phyloP scores from a whole-genome alignment of 2,113 vertebrate species.

The Scortum barcoo region DNA sequence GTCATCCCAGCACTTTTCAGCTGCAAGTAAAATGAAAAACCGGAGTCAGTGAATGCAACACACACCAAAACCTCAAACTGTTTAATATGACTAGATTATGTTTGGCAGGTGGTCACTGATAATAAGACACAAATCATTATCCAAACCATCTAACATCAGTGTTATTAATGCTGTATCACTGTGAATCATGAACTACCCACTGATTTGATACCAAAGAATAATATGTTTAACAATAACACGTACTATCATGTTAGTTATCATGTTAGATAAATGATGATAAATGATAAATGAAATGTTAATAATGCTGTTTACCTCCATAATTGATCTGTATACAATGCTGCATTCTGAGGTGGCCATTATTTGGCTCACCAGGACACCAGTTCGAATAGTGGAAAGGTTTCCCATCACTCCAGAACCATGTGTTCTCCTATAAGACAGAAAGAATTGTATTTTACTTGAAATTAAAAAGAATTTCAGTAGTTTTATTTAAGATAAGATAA shows the following conservation, averaged over 20 bases:
- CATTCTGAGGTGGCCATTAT: rapidly evolving
- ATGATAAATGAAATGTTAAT: too few relatives aligned
- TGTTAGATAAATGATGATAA: too few relatives aligned
- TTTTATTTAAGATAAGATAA: neutral
- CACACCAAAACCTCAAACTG: neutral
- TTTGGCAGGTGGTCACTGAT: too few relatives aligned
- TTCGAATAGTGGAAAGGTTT: neutral
- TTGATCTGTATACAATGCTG: neutral
- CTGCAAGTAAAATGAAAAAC: neutral
- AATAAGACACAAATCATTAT: neutral
- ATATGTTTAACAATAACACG: too few relatives aligned
- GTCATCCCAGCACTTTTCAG: neutral
- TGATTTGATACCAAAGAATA: too few relatives aligned
- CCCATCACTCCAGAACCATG: slow-evolving; percentile 2
- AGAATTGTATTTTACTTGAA: neutral
- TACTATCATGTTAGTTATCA: too few relatives aligned
- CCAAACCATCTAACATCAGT: too few relatives aligned
- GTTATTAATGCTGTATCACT: neutral
- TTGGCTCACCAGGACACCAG: neutral
- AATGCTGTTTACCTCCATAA: neutral
- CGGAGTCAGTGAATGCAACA: neutral
- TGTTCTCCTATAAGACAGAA: neutral
- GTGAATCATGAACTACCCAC: neutral
- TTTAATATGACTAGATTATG: too few relatives aligned
- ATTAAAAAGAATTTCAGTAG: neutral